Percentiles rank a stretch among this genome's conserved stretches.
phyloP scores from a whole-genome alignment of 2,113 vertebrate genomes.

The Bos javanicus region DNA sequence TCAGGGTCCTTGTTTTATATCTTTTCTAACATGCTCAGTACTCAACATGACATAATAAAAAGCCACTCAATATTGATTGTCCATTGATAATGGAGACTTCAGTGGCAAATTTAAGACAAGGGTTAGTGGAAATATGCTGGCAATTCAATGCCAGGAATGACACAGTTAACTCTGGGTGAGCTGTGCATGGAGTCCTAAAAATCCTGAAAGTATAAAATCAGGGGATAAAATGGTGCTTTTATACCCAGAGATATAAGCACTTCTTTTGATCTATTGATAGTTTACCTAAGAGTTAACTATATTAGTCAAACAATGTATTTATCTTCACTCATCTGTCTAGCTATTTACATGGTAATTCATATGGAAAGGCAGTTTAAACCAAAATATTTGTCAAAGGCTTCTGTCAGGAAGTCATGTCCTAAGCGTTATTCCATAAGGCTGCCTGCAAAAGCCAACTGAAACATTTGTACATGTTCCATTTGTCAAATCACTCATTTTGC shows the following conservation, averaged over 20 bases:
- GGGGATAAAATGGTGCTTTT: background rate
- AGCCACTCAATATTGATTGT: background rate
- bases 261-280: background rate
- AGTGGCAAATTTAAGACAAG: background rate
- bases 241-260: background rate
- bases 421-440: background rate
- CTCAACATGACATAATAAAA: background rate
- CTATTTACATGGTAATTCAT: background rate
- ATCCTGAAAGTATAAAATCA: background rate
- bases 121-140: background rate
- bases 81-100: background rate
- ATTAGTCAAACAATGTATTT: background rate
- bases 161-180: background rate
- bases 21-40: background rate
- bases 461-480: background rate
- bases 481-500: slow-evolving; percentile 22
- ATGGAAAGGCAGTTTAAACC: background rate
- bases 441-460: slow-evolving; percentile 46
- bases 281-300: background rate
- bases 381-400: slow-evolving; percentile 43
- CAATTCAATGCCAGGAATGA: background rate
- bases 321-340: background rate
- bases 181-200: background rate
- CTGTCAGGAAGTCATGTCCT: background rate
- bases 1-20: background rate